A percentile compares a stretch with the other conserved stretches of the same genome.
Conservation (phyloP, 2,888 invertebrate species). For the Ceraclea dissimilis region DNA sequence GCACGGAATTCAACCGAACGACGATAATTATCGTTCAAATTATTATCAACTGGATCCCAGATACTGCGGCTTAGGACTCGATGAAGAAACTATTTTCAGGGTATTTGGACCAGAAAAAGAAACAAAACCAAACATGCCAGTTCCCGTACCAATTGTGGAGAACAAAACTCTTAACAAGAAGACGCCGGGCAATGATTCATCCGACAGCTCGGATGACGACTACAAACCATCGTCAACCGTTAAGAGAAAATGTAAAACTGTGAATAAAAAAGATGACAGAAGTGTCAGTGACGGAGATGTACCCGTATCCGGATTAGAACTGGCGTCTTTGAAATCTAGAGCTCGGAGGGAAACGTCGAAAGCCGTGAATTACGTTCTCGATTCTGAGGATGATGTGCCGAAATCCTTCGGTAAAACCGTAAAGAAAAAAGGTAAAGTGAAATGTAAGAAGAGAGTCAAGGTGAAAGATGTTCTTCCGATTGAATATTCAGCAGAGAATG, state of each 20-base stretch:
- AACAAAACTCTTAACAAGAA: background rate
- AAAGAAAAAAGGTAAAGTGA: constrained; percentile 16
- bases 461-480: constrained; percentile 10
- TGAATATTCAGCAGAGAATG: constrained; percentile 1
- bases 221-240: constrained; percentile 16
- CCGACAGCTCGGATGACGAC: constrained; percentile 9
- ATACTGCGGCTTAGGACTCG: constrained; percentile 38
- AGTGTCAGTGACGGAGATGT: constrained; percentile 11
- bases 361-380: constrained; percentile 16
- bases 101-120: constrained; percentile 40
- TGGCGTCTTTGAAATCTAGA: constrained; percentile 12
- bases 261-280: background rate
- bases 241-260: background rate
- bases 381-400: constrained; percentile 25
- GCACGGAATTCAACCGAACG: constrained; percentile 34
- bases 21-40: constrained; percentile 33
- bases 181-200: background rate
- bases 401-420: constrained; percentile 27
- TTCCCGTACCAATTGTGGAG: constrained; percentile 1
- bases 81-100: constrained; percentile 36
- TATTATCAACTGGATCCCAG: constrained; percentile 38
- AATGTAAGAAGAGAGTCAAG: constrained; percentile 26
- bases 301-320: constrained; percentile 17
- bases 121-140: constrained; percentile 15
- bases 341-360: constrained; percentile 13